Evolutionary conservation across 2,113 vertebrate genomes (phyloP).

Genomic region (Serinus canaria): DNA sequence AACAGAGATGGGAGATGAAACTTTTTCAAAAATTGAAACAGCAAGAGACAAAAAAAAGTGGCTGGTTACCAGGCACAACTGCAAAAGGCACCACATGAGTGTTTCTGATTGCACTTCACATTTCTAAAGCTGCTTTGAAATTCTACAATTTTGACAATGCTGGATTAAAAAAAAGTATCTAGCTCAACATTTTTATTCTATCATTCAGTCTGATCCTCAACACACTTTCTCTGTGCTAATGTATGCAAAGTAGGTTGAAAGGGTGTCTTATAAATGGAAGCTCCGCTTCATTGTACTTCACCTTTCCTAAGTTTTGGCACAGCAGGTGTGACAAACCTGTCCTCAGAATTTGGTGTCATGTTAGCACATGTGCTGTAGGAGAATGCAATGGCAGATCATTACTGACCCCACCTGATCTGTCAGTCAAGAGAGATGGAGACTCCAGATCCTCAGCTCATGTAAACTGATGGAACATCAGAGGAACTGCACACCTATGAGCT

Average conservation of each 20-base stretch:
- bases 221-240: neutral
- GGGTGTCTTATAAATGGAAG: neutral
- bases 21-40: neutral
- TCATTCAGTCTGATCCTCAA: neutral
- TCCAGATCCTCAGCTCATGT: neutral
- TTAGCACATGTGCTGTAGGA: neutral
- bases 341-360: neutral
- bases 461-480: neutral
- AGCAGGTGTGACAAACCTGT: neutral
- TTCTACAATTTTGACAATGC: neutral
- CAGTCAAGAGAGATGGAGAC: neutral
- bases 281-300: neutral
- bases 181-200: neutral
- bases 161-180: neutral
- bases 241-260: neutral
- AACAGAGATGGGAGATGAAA: neutral
- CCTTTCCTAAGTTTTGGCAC: neutral
- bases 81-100: neutral
- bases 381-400: neutral
- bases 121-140: neutral
- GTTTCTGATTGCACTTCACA: neutral
- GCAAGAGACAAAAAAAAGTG: neutral
- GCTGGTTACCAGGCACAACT: neutral
- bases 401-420: neutral
- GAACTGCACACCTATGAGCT: neutral